These are phyloP conservation scores for Phragmatobia fuliginosa DNA, from an alignment of 2,888 invertebrate species.

Conservation along the genomic window DNA sequence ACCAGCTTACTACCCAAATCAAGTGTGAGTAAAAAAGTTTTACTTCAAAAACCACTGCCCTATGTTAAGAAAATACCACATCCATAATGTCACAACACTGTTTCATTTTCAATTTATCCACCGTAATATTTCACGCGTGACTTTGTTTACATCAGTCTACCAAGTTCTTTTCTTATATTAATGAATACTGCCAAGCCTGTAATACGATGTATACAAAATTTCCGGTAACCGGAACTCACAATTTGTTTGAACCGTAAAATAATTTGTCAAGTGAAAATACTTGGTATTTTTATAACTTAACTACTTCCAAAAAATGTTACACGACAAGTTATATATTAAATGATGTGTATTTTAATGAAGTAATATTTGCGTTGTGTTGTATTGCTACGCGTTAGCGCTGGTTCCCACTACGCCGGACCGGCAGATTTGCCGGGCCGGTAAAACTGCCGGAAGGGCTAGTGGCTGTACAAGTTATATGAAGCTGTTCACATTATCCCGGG, in stretches of 20 bases:
- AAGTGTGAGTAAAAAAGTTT: no score
- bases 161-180: constrained; percentile 9
- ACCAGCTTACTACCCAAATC: no score
- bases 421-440: no score
- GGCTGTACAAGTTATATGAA: no score
- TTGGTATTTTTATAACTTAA: constrained; percentile 5
- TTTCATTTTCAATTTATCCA: constrained; percentile 15
- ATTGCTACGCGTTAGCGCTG: no score
- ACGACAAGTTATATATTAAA: neutral
- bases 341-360: neutral
- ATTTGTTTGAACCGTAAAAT: constrained; percentile 15
- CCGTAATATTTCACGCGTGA: constrained; percentile 11
- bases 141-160: constrained; percentile 1
- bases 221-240: constrained; percentile 13
- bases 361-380: neutral
- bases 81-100: neutral
- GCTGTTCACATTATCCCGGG: no score
- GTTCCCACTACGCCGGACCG: no score
- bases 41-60: no score
- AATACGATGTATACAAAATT: constrained; percentile 1
- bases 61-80: neutral
- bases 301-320: constrained; percentile 1
- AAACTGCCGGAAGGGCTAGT: no score
- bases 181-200: constrained; percentile 1
- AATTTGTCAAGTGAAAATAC: neutral